Conservation (phyloP, 2,888 invertebrate species). For the Linnaemya tessellans region DNA sequence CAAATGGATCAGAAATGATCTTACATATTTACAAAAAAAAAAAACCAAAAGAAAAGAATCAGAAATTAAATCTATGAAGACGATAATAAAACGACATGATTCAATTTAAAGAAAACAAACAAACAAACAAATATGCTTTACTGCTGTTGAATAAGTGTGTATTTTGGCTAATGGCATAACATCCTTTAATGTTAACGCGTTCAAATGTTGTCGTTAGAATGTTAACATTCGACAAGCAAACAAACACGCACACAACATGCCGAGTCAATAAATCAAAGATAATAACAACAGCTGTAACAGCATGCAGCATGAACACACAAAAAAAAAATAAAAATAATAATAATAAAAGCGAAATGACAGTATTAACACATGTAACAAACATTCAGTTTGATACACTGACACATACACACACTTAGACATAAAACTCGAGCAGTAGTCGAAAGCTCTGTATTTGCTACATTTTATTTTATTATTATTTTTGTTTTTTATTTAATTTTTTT, state of each 20-base stretch:
- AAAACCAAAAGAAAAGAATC: too few relatives aligned
- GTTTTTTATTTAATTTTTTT: too few relatives aligned
- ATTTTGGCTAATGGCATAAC: conserved; percentile 35
- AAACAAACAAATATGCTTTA: not conserved
- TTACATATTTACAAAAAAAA: not conserved
- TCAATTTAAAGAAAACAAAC: not conserved
- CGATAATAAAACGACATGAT: not conserved
- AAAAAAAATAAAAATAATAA: conserved; percentile 9
- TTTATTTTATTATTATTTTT: too few relatives aligned
- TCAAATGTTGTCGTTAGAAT: not conserved
- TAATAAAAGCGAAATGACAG: conserved; percentile 15
- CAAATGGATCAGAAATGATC: too few relatives aligned
- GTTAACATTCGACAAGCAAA: conserved; percentile 27
- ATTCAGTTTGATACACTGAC: not conserved
- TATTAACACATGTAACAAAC: conserved; percentile 22
- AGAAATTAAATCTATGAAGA: too few relatives aligned
- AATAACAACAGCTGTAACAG: conserved; percentile 46
- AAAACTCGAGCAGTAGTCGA: not conserved
- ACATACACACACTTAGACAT: not conserved
- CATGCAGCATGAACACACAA: not conserved
- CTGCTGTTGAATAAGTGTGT: conserved; percentile 26
- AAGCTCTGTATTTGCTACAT: conserved; percentile 1
- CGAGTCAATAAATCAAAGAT: conserved; percentile 73
- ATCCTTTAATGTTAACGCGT: not conserved
- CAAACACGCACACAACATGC: conserved; percentile 51